A percentile compares a stretch with the other conserved stretches of the same genome.
These are phyloP conservation scores for Stomorhina lunata DNA, from an alignment of 2,888 invertebrate genomes.

Conservation along the genomic window DNA sequence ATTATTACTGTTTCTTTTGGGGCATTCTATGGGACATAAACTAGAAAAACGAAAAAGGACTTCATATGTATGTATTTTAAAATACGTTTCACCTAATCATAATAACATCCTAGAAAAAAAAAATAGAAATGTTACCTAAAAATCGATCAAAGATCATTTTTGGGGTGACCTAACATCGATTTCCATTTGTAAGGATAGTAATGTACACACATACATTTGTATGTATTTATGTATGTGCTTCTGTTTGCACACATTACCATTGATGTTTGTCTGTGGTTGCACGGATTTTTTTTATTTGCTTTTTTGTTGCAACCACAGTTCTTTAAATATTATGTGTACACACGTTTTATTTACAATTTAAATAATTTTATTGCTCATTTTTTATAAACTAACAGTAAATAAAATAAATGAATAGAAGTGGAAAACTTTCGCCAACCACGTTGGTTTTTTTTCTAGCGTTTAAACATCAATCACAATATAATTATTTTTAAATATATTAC, in stretches of 20 bases:
- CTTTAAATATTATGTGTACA: slow-evolving; percentile 46
- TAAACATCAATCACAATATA: slow-evolving; percentile 17
- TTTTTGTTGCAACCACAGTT: slow-evolving; percentile 44
- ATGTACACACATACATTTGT: neutral
- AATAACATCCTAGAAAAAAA: too few species aligned
- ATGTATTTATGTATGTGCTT: neutral
- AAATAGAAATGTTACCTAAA: too few species aligned
- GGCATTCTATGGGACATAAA: too few species aligned
- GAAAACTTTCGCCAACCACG: neutral
- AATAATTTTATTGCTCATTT: slow-evolving; percentile 54
- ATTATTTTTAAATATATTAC: slow-evolving; percentile 16
- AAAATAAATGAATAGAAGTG: slow-evolving; percentile 27
- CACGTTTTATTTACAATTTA: slow-evolving; percentile 51
- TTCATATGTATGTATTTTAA: neutral
- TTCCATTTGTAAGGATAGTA: too few species aligned
- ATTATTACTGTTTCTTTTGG: too few species aligned
- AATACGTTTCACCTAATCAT: neutral
- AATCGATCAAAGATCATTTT: too few species aligned
- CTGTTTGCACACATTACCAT: slow-evolving; percentile 39
- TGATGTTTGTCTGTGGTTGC: slow-evolving; percentile 56
- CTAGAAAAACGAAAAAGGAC: too few species aligned
- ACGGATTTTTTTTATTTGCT: slow-evolving; percentile 11
- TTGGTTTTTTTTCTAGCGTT: slow-evolving; percentile 25
- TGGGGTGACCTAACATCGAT: too few species aligned
- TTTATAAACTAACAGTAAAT: slow-evolving; percentile 19